A percentile compares a stretch with the other conserved stretches of the same genome.
Evolutionary conservation across 1,140 invertebrate species (phyloP).

Genomic region (Cheumatopsyche charites): DNA sequence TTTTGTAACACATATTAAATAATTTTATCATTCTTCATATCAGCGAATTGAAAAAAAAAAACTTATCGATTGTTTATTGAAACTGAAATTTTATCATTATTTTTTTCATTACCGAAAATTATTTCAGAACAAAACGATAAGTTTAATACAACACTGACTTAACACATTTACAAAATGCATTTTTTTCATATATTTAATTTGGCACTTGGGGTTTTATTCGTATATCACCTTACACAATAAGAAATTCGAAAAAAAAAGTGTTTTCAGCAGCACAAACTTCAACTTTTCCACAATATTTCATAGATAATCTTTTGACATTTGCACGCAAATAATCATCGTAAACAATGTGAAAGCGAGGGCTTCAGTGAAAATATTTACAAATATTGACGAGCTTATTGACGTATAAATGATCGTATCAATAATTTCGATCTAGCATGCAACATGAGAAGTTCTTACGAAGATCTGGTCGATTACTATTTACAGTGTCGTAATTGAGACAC

Average conservation of each 20-base stretch:
- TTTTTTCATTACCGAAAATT: no score
- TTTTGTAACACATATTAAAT: no score
- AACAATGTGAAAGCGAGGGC: background rate
- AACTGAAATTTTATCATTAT: no score
- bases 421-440: background rate
- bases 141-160: conserved; percentile 44
- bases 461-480: no score
- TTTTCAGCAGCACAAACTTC: background rate
- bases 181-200: conserved; percentile 39
- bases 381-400: background rate
- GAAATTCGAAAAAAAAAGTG: background rate
- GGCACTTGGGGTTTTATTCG: conserved; percentile 45
- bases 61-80: no score
- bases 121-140: no score
- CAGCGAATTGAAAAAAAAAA: no score
- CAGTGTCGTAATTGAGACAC: background rate
- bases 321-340: background rate
- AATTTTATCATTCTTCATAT: no score
- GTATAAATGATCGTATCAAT: background rate
- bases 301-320: conserved; percentile 8
- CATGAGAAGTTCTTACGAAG: background rate
- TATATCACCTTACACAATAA: conserved; percentile 13
- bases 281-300: background rate
- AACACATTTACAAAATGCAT: conserved; percentile 25
- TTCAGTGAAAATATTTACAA: background rate